Evolutionary conservation across 2,888 invertebrate genomes (phyloP).

Genomic region (Liopterus haemorrhoidalis): DNA sequence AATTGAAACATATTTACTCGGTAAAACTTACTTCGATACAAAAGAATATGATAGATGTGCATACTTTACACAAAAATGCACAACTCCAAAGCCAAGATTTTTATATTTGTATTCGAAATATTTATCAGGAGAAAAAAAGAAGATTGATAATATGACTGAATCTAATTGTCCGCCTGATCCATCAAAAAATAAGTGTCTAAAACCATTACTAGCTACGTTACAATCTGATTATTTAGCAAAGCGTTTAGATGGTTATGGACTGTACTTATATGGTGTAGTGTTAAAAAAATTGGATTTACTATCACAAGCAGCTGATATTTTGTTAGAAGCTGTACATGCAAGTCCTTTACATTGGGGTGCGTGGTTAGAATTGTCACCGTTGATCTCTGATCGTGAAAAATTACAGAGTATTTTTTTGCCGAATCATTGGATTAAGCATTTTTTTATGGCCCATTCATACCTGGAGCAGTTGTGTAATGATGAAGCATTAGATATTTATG

Average conservation of each 20-base stretch:
- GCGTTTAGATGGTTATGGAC: constrained; percentile 77
- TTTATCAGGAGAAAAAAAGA: constrained; percentile 84
- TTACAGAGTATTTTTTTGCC: constrained; percentile 62
- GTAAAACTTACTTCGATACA: constrained; percentile 83
- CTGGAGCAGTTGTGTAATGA: constrained; percentile 85
- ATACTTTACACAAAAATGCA: constrained; percentile 67
- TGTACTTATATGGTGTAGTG: constrained; percentile 87
- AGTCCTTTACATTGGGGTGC: constrained; percentile 91
- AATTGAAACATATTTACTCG: constrained; percentile 66
- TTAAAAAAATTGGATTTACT: constrained; percentile 79
- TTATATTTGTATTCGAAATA: constrained; percentile 81
- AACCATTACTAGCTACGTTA: constrained; percentile 53
- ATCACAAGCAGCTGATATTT: constrained; percentile 68
- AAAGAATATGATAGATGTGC: constrained; percentile 87
- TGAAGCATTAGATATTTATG: constrained; percentile 80
- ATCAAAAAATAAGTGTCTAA: constrained; percentile 50
- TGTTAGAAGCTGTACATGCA: constrained; percentile 70
- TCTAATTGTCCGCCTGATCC: constrained; percentile 54
- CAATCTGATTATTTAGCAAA: constrained; percentile 53
- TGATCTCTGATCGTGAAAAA: constrained; percentile 68
- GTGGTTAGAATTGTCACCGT: constrained; percentile 84
- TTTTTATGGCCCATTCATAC: constrained; percentile 86
- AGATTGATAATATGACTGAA: constrained; percentile 71
- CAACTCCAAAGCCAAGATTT: constrained; percentile 69
- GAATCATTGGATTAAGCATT: constrained; percentile 89